Evolutionary conservation across 2,888 invertebrate species (phyloP).

Genomic region (Scelioninae gen. 1): DNA sequence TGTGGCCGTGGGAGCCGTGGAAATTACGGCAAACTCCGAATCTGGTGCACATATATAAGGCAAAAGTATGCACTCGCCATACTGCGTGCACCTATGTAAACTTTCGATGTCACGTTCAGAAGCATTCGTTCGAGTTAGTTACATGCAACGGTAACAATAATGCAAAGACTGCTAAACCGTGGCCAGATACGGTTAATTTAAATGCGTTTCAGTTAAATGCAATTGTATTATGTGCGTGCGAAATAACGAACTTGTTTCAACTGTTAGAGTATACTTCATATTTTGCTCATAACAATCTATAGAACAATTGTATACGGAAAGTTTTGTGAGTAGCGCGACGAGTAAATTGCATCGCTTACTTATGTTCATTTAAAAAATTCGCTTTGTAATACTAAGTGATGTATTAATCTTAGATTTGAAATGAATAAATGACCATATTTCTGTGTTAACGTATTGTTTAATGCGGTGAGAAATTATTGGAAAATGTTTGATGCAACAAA

Average conservation of each 20-base stretch:
- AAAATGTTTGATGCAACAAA: no score
- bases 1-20: slow-evolving; percentile 39
- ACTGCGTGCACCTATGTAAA: slow-evolving; percentile 60
- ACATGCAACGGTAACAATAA: slow-evolving; percentile 63
- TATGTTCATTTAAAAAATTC: slow-evolving; percentile 50
- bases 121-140: slow-evolving; percentile 67
- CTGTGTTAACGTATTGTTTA: no score
- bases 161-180: slow-evolving; percentile 61
- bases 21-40: slow-evolving; percentile 51
- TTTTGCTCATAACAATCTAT: slow-evolving; percentile 60
- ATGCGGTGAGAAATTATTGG: no score
- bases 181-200: slow-evolving; percentile 68
- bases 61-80: slow-evolving; percentile 46
- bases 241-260: slow-evolving; percentile 66
- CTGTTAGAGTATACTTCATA: slow-evolving; percentile 63
- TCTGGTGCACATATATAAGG: slow-evolving; percentile 44
- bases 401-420: no score
- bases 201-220: slow-evolving; percentile 68
- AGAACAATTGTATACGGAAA: slow-evolving; percentile 48
- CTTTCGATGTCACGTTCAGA: slow-evolving; percentile 68
- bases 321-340: slow-evolving; percentile 47
- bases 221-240: slow-evolving; percentile 65
- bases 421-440: no score
- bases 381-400: no score
- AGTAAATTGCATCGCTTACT: slow-evolving; percentile 57